These are phyloP conservation scores for Callopanchax toddi DNA, from an alignment of 2,113 vertebrate species.

Conservation along the genomic window DNA sequence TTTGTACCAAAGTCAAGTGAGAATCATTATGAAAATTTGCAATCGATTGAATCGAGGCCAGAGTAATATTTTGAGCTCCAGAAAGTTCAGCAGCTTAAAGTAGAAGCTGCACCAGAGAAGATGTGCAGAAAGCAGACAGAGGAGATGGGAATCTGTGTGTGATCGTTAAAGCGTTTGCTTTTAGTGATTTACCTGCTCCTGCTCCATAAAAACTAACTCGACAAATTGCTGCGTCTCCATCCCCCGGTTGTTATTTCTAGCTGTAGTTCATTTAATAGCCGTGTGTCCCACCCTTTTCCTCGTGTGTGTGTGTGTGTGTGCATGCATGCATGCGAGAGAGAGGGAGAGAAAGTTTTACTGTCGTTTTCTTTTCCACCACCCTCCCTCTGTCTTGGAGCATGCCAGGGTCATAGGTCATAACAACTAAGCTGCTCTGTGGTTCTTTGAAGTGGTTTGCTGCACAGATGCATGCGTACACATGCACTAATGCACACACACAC, in stretches of 20 bases:
- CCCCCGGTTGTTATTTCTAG: slow-evolving; percentile 48
- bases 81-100: slow-evolving; percentile 15
- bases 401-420: slow-evolving; percentile 72
- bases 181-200: slow-evolving; percentile 44
- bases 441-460: slow-evolving; percentile 73
- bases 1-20: slow-evolving; percentile 49
- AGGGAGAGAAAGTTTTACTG: slow-evolving; percentile 8
- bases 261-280: slow-evolving; percentile 57
- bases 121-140: slow-evolving; percentile 3
- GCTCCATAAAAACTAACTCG: slow-evolving; percentile 60
- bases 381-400: slow-evolving; percentile 69
- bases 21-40: slow-evolving; percentile 33
- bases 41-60: slow-evolving; percentile 14
- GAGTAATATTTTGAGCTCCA: neutral
- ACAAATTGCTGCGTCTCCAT: slow-evolving; percentile 58
- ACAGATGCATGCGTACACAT: slow-evolving; percentile 37
- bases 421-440: slow-evolving; percentile 61
- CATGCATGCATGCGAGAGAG: too few species aligned
- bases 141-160: slow-evolving; percentile 3
- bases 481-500: neutral
- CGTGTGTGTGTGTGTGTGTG: slow-evolving; percentile 23
- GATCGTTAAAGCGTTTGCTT: slow-evolving; percentile 12
- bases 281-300: slow-evolving; percentile 35
- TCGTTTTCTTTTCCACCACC: slow-evolving; percentile 39
- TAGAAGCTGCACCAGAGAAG: slow-evolving; percentile 3